Evolutionary conservation across 2,797 vertebrate species (phyloP).

Genomic region (Chanos chanos): DNA sequence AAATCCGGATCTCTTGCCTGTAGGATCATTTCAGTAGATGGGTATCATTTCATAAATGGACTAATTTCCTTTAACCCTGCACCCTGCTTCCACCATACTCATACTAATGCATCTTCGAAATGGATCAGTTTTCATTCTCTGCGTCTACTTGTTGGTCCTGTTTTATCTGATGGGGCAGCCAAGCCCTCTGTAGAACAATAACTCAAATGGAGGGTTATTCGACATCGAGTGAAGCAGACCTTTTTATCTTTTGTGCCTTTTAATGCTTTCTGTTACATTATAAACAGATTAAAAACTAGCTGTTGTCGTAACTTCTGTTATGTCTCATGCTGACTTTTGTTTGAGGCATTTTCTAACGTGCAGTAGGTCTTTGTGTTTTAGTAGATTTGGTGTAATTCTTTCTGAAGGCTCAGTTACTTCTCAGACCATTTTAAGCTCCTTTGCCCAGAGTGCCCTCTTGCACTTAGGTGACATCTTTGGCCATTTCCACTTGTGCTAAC

Average conservation of each 20-base stretch:
- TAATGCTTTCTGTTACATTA: too few species aligned
- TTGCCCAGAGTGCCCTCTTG: too few species aligned
- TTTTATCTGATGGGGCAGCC: too few species aligned
- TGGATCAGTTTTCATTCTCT: background rate
- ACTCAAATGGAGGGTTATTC: too few species aligned
- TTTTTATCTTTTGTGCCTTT: too few species aligned
- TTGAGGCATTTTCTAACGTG: slow-evolving; percentile 14
- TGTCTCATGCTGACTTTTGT: background rate
- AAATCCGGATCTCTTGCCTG: slow-evolving; percentile 12
- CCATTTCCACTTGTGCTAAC: too few species aligned
- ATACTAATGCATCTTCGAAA: background rate
- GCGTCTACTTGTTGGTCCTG: too few species aligned
- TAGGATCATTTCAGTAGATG: slow-evolving; percentile 13
- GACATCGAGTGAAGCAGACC: too few species aligned
- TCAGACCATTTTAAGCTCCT: slow-evolving; percentile 7
- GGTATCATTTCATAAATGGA: slow-evolving; percentile 22
- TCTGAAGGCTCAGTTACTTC: background rate
- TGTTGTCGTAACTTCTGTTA: background rate
- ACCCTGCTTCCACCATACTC: background rate
- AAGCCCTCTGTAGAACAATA: too few species aligned
- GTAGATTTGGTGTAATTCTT: slow-evolving; percentile 21
- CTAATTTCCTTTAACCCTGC: slow-evolving; percentile 13
- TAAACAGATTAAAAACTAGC: too few species aligned
- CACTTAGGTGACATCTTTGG: too few species aligned
- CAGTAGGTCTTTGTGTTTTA: slow-evolving; percentile 22